Percentiles rank a stretch among this genome's conserved stretches.
These are phyloP conservation scores for Ceratosolen fusciceps DNA, from an alignment of 1,140 invertebrate genomes.

Conservation along the genomic window DNA sequence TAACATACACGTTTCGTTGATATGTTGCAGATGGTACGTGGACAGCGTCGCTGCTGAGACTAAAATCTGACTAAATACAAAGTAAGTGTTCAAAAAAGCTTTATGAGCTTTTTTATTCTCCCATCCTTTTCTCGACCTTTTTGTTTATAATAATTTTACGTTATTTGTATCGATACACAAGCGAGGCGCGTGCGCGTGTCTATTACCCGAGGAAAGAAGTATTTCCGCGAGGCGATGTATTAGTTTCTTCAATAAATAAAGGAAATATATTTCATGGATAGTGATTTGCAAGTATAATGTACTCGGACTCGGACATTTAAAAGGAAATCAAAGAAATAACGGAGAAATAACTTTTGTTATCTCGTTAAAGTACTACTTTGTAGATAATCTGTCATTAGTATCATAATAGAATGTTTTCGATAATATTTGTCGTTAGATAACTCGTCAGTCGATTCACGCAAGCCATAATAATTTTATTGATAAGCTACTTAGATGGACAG, in stretches of 20 bases:
- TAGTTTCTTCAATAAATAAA: neutral
- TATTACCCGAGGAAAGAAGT: neutral
- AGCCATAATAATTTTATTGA: no score
- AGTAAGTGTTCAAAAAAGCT: constrained; percentile 26
- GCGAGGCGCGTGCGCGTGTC: no score
- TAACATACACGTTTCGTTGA: constrained; percentile 53
- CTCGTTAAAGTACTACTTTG: neutral
- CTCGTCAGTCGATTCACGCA: no score
- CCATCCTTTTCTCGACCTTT: no score
- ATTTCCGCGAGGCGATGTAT: neutral
- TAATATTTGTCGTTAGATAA: no score
- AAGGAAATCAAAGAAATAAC: neutral
- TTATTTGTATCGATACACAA: neutral
- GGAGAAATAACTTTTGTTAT: no score
- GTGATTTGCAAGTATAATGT: neutral
- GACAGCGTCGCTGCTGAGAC: constrained; percentile 34
- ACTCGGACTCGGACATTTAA: no score
- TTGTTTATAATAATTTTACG: constrained; percentile 2
- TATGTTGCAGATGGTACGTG: constrained; percentile 65
- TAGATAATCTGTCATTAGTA: neutral
- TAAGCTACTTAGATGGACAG: no score
- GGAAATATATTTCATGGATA: neutral
- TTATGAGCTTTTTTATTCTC: neutral
- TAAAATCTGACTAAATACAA: constrained; percentile 33
- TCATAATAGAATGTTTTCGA: no score